Base-by-base conservation (phyloP, 1,140 invertebrate genomes). In the Drosophila albomicans region DNA sequence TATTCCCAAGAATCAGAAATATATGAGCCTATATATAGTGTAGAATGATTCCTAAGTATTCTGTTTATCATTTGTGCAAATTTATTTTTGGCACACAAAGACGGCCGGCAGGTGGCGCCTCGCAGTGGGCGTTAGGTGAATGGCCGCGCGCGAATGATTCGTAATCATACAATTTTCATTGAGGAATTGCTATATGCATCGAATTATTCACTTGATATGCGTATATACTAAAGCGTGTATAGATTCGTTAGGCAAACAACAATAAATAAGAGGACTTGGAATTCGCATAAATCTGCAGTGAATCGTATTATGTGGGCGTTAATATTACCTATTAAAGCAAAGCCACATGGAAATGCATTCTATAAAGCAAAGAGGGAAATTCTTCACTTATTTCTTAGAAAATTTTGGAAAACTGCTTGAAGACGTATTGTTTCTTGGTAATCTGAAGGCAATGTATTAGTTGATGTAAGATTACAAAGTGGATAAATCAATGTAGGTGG, bases 61-160 rank as follows among this genome's bases (percentile, higher is more conserved):
- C 2, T 65, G 62, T 54, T 65, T 65, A 45, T 61, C 45, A 8
- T 56, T 52, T 57, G 43, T 5, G 46, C 41, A 64, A 43, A 28
- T 11, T 5, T 65, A 57, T 49, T 57, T 52, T 43, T 65, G 45
- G 25, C 25, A 41, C 32, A 57, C 41, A 54, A 28, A 52, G 25
- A n/a, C 66, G n/a, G 54, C 49, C 48, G 66, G 8, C 66, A 75
- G 72, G 66, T 75, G 72, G 67, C 73, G 67, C 52, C 54, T 25
- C n/a, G 7, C 5, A 1, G 45, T 64, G 66, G 66, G 51, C 52
- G 72, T 43, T 51, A 75, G 67, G 35, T 71, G 73, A 75, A 75
- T 69, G 71, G 16, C 65, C 65, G 11, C 8, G 32, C n/a, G 10
- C 13, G 10, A 58, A 56, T 52, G 38, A 69, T 61, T 43, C 67